Conservation (phyloP, 2,888 invertebrate genomes). For the Diaperis boleti region DNA sequence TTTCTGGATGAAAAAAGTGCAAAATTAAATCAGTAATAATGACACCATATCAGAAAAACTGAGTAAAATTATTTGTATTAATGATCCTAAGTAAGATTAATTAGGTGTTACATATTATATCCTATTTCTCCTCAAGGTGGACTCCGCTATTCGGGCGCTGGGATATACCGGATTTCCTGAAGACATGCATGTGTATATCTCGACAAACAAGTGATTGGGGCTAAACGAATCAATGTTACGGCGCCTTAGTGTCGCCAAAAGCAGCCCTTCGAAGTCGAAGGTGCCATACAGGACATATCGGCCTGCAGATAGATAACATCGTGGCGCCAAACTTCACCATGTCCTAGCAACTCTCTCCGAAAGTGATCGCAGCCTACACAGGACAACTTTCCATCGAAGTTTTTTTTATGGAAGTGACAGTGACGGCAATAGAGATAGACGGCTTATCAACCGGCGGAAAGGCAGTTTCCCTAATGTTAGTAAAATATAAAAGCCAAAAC, state of each 20-base stretch:
- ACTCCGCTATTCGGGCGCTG: too few relatives aligned
- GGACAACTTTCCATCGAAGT: constrained; percentile 8
- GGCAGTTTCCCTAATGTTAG: constrained; percentile 2
- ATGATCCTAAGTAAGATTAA: too few relatives aligned
- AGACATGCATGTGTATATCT: constrained; percentile 38
- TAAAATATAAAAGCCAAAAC: not conserved
- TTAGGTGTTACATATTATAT: too few relatives aligned
- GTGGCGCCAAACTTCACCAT: constrained; percentile 40
- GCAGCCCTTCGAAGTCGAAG: constrained; percentile 47
- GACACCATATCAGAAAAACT: too few relatives aligned
- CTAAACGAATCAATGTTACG: constrained; percentile 55
- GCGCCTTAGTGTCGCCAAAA: constrained; percentile 55
- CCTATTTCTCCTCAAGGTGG: too few relatives aligned
- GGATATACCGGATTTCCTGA: constrained; percentile 16
- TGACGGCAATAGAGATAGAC: not conserved
- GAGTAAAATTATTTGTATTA: too few relatives aligned
- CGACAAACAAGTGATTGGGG: constrained; percentile 57
- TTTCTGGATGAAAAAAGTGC: too few relatives aligned
- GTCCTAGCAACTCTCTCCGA: constrained; percentile 25
- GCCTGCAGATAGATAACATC: constrained; percentile 44
- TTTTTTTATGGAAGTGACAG: constrained; percentile 13
- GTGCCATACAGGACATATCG: constrained; percentile 47
- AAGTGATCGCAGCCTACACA: constrained; percentile 30
- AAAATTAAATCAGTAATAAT: too few relatives aligned
- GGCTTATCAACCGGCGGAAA: constrained; percentile 13